These are phyloP conservation scores for Drosophila imparisetae DNA, from an alignment of 2,888 invertebrate species.

Conservation along the genomic window DNA sequence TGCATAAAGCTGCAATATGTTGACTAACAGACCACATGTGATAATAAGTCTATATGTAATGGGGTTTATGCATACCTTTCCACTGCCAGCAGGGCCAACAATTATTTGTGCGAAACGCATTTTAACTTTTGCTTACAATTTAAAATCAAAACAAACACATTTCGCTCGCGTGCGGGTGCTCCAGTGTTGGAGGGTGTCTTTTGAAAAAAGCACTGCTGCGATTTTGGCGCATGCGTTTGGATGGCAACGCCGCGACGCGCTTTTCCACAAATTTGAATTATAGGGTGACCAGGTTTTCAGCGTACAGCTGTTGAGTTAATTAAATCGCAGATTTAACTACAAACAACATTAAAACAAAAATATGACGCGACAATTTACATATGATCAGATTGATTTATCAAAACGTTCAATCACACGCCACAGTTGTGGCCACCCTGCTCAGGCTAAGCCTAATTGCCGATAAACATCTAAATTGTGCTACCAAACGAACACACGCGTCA, in stretches of 20 bases:
- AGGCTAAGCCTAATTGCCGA: conserved; percentile 76
- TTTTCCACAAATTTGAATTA: conserved; percentile 9
- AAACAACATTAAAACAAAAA: conserved; percentile 29
- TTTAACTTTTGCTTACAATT: conserved; percentile 27
- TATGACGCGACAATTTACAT: conserved; percentile 65
- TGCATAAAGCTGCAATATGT: conserved; percentile 96
- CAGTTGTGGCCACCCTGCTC: conserved; percentile 42
- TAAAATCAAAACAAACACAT: conserved; percentile 10
- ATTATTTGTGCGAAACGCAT: conserved; percentile 98
- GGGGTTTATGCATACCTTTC: conserved; percentile 89
- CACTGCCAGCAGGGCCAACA: conserved; percentile 98
- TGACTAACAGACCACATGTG: conserved; percentile 87
- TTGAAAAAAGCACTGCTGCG: conserved; percentile 12
- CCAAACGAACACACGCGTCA: conserved; percentile 54
- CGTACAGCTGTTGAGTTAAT: conserved; percentile 67
- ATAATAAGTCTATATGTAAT: no score
- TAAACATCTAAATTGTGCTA: conserved; percentile 73
- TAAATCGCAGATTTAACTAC: conserved; percentile 49
- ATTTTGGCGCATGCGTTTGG: conserved; percentile 1
- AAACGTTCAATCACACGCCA: conserved; percentile 59
- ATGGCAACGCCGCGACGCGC: conserved; percentile 15
- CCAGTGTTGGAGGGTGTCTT: conserved; percentile 33
- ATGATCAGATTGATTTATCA: conserved; percentile 75
- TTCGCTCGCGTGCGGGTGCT: conserved; percentile 24
- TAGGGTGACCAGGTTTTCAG: conserved; percentile 17